phyloP scores from a whole-genome alignment of 2,113 vertebrate species.

The Patagioenas fasciata region DNA sequence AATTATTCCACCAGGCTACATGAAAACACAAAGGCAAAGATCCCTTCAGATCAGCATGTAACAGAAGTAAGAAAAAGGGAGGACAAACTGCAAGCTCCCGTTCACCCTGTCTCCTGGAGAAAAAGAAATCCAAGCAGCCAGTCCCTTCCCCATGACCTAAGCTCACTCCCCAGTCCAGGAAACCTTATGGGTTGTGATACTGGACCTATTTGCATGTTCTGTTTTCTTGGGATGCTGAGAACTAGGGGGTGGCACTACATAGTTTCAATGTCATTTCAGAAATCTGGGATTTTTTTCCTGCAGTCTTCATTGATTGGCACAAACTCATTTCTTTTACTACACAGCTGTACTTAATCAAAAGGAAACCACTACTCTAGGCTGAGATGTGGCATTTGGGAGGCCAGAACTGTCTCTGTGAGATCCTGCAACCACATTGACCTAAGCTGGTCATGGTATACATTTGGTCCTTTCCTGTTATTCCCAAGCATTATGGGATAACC shows the following conservation, averaged over 20 bases:
- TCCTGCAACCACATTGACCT: background rate
- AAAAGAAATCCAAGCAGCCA: background rate
- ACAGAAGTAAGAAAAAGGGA: background rate
- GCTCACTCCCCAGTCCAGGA: background rate
- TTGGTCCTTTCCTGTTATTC: background rate
- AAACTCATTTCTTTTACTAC: background rate
- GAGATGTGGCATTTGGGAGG: background rate
- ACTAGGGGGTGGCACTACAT: background rate
- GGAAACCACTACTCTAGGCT: background rate
- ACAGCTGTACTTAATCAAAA: background rate
- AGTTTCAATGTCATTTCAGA: background rate
- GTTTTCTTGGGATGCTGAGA: background rate
- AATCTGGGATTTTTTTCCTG: background rate
- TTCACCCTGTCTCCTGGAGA: background rate
- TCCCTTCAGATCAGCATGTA: background rate
- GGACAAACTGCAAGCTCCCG: fast-evolving
- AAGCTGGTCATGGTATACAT: fast-evolving
- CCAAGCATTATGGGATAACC: background rate
- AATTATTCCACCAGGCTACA: background rate
- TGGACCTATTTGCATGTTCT: background rate
- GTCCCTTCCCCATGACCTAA: background rate
- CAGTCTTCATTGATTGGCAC: background rate
- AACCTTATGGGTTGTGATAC: background rate
- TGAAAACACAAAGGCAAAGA: background rate
- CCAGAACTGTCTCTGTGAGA: background rate